Evolutionary conservation across 1,140 invertebrate species (phyloP).

Genomic region (Heterodera carotae): DNA sequence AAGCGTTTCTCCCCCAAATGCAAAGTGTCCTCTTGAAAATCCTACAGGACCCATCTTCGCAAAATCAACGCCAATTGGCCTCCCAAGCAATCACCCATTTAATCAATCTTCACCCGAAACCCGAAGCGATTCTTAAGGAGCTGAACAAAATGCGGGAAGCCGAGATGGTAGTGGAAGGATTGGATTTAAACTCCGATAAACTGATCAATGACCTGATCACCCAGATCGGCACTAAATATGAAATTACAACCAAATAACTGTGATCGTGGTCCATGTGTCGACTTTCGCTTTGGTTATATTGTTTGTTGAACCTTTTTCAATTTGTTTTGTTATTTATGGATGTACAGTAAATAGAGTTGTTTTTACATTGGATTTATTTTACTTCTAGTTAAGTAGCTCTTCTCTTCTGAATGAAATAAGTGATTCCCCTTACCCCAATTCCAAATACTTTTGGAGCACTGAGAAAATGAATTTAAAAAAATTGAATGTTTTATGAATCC

Average conservation of each 20-base stretch:
- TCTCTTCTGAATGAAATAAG: too few relatives aligned
- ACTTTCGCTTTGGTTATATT: not conserved
- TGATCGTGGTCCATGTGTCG: not conserved
- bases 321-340: not conserved
- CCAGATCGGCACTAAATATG: not conserved
- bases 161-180: not conserved
- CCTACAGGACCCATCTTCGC: conserved; percentile 51
- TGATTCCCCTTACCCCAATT: too few relatives aligned
- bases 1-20: conserved; percentile 94
- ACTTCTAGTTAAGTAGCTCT: too few relatives aligned
- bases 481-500: too few relatives aligned
- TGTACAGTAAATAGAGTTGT: too few relatives aligned
- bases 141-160: conserved; percentile 47
- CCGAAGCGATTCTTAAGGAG: conserved; percentile 51
- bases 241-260: not conserved
- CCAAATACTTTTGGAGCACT: too few relatives aligned
- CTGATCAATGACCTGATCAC: conserved; percentile 25
- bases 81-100: conserved; percentile 34
- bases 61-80: conserved; percentile 43
- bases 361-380: too few relatives aligned
- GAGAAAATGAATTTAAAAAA: too few relatives aligned
- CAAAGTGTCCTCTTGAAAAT: conserved; percentile 87
- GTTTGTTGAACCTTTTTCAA: conserved; percentile 1
- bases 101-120: conserved; percentile 48
- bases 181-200: conserved; percentile 21